phyloP scores from a whole-genome alignment of 2,888 invertebrate species.

The Girardia tigrina region DNA sequence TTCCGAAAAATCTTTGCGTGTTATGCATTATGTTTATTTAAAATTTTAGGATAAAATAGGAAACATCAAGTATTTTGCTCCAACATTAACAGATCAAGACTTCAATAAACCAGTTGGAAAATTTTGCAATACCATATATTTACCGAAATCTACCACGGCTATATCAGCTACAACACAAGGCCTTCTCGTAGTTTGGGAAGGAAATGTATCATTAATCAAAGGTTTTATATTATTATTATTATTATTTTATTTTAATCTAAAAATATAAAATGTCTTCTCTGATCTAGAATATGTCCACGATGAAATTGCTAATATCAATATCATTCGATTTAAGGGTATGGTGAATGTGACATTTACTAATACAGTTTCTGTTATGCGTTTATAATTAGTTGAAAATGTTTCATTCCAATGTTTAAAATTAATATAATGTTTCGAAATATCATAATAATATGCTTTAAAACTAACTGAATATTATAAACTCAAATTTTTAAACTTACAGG shows the following conservation, averaged over 20 bases:
- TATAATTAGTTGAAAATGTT: not conserved
- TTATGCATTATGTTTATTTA: too few species aligned
- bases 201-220: conserved; percentile 45
- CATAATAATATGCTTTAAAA: too few species aligned
- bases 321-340: conserved; percentile 8
- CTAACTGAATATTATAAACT: too few species aligned
- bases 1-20: too few species aligned
- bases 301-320: conserved; percentile 1
- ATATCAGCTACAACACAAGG: conserved; percentile 50
- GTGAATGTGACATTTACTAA: too few species aligned
- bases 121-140: conserved; percentile 49
- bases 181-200: conserved; percentile 51
- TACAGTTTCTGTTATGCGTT: too few species aligned
- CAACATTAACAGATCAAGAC: conserved; percentile 47
- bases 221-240: conserved; percentile 38
- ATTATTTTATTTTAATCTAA: not conserved
- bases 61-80: conserved; percentile 44
- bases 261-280: conserved; percentile 19
- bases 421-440: too few species aligned
- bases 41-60: conserved; percentile 40
- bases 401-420: too few species aligned
- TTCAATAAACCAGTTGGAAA: conserved; percentile 50
- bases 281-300: not conserved
- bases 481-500: too few species aligned
- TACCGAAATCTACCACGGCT: conserved; percentile 43